Evolutionary conservation across 30 jellyfish, hydroid and myxozoan species (phyloP).

Genomic region (Chironex yamaguchii): DNA sequence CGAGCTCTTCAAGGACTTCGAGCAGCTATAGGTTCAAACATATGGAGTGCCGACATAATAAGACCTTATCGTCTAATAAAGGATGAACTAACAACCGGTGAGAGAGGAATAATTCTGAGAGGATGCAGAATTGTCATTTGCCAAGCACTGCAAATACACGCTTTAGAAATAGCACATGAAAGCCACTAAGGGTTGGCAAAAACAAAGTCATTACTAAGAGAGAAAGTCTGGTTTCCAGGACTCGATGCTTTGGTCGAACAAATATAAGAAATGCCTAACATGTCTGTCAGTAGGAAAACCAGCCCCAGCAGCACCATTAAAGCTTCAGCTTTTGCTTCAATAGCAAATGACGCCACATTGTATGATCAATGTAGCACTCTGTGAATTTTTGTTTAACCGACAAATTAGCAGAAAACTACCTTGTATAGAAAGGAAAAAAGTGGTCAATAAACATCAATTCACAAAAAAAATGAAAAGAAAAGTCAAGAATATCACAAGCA

Average conservation of each 20-base stretch:
- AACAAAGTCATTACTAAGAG: constrained; percentile 33
- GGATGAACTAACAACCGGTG: constrained; percentile 2
- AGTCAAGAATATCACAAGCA: too few species aligned
- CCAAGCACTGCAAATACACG: constrained; percentile 6
- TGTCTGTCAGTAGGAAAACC: constrained; percentile 62
- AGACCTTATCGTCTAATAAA: not conserved
- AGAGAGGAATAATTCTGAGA: constrained; percentile 50
- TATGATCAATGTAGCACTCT: too few species aligned
- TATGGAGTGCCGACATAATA: too few species aligned
- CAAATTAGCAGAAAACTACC: too few species aligned
- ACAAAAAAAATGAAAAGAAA: too few species aligned
- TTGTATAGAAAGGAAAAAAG: too few species aligned
- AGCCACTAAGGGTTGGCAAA: constrained; percentile 47
- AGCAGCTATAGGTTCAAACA: too few species aligned
- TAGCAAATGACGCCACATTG: too few species aligned
- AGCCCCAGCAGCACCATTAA: constrained; percentile 37
- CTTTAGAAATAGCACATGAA: constrained; percentile 65
- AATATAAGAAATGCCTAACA: constrained; percentile 47
- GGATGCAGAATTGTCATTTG: constrained; percentile 58
- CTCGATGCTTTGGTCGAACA: constrained; percentile 46
- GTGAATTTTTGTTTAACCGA: too few species aligned
- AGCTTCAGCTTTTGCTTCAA: too few species aligned
- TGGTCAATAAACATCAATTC: too few species aligned
- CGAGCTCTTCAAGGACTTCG: too few species aligned
- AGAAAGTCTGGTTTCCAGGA: constrained; percentile 80